Conservation (phyloP, 2,797 vertebrate species). For the Podargus strigoides region DNA sequence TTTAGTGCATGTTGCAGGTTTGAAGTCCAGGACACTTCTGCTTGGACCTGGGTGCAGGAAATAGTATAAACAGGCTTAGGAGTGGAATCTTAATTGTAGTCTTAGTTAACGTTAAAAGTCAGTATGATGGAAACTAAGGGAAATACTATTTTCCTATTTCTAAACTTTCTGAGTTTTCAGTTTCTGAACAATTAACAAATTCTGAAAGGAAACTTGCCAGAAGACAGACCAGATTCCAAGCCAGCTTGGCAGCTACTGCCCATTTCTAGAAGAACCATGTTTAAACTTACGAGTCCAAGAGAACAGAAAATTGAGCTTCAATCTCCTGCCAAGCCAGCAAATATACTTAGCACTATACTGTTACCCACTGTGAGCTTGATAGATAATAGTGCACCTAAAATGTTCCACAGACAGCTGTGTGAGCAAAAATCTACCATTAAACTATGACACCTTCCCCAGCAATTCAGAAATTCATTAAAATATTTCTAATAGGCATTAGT, state of each 20-base stretch:
- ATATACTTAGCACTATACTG: background rate
- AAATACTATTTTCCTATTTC: background rate
- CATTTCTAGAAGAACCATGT: background rate
- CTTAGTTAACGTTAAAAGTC: background rate
- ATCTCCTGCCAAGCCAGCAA: background rate
- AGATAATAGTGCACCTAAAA: background rate
- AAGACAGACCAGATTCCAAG: background rate
- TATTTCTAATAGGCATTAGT: slow-evolving; percentile 23
- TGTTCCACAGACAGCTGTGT: background rate
- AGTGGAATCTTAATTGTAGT: background rate
- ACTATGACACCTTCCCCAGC: slow-evolving; percentile 4
- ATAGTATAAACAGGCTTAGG: background rate
- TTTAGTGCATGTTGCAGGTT: background rate
- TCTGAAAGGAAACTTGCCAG: background rate
- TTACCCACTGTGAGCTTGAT: background rate
- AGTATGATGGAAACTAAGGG: background rate
- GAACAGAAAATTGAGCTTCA: background rate
- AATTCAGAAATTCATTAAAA: slow-evolving; percentile 47
- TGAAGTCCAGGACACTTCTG: background rate
- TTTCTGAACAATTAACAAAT: background rate
- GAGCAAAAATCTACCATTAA: slow-evolving; percentile 32
- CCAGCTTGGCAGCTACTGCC: background rate
- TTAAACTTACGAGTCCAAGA: background rate
- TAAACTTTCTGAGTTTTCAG: background rate
- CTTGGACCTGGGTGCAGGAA: background rate